Evolutionary conservation across 2,113 vertebrate genomes (phyloP).

Genomic region (Semicossyphus pulcher): DNA sequence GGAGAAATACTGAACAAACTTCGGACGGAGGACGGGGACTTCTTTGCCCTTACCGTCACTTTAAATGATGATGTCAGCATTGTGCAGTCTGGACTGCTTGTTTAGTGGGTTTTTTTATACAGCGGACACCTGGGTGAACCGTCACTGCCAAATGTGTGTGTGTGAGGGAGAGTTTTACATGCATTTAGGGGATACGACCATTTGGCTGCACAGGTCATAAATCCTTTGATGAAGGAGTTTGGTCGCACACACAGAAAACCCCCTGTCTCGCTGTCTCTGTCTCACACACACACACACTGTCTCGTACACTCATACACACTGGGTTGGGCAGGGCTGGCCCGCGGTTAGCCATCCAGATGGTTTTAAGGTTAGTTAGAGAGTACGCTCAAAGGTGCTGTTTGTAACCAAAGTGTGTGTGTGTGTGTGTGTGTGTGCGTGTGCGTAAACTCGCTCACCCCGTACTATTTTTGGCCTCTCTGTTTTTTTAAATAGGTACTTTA

Average conservation of each 20-base stretch:
- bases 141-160: slow-evolving; percentile 32
- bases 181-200: slow-evolving; percentile 73
- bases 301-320: slow-evolving; percentile 30
- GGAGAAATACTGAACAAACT: slow-evolving; percentile 40
- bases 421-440: slow-evolving; percentile 38
- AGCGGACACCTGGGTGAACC: slow-evolving; percentile 51
- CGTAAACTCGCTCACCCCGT: slow-evolving; percentile 47
- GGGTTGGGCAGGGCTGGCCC: slow-evolving; percentile 72
- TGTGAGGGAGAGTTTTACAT: slow-evolving; percentile 51
- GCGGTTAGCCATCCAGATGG: slow-evolving; percentile 79
- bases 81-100: slow-evolving; percentile 47
- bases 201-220: slow-evolving; percentile 75
- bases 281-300: slow-evolving; percentile 30
- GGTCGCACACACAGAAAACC: slow-evolving; percentile 49
- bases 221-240: slow-evolving; percentile 75
- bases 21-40: slow-evolving; percentile 41
- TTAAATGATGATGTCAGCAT: slow-evolving; percentile 70
- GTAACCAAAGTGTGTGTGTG: slow-evolving; percentile 40
- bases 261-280: neutral
- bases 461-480: slow-evolving; percentile 58
- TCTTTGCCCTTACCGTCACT: slow-evolving; percentile 28
- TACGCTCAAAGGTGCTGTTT: slow-evolving; percentile 71
- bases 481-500: slow-evolving; percentile 49
- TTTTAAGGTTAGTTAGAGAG: slow-evolving; percentile 81
- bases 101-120: slow-evolving; percentile 33